A percentile compares a stretch with the other conserved stretches of the same genome.
Evolutionary conservation across 2,888 invertebrate species (phyloP).

Genomic region (Drosophila multiciliata): DNA sequence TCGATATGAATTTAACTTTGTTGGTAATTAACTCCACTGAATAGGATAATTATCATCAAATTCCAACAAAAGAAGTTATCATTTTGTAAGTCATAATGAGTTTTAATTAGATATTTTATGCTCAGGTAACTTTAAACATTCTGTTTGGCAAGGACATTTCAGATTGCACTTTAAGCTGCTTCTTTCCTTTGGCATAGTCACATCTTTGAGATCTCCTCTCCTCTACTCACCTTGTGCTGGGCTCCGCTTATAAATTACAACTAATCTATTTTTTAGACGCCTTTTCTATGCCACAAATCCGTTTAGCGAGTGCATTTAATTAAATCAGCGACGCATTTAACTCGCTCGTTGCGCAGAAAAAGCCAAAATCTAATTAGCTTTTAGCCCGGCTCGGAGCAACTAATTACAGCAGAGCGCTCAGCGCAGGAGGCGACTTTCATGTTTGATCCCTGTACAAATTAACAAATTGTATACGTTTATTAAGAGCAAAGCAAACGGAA

Average conservation of each 20-base stretch:
- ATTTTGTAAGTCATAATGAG: background rate
- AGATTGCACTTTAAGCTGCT: background rate
- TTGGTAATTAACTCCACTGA: background rate
- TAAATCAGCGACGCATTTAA: slow-evolving; percentile 72
- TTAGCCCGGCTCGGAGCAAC: slow-evolving; percentile 63
- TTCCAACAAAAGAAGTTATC: rapidly evolving
- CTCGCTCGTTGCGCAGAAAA: slow-evolving; percentile 59
- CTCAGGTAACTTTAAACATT: background rate
- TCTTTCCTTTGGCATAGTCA: background rate
- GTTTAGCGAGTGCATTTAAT: slow-evolving; percentile 69
- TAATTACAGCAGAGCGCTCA: slow-evolving; percentile 55
- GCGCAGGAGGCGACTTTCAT: slow-evolving; percentile 58
- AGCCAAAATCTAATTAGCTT: slow-evolving; percentile 72
- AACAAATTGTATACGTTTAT: slow-evolving; percentile 81
- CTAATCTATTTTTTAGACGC: slow-evolving; percentile 51
- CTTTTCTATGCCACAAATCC: slow-evolving; percentile 50
- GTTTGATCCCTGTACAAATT: slow-evolving; percentile 80
- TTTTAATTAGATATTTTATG: background rate
- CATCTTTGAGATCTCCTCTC: background rate
- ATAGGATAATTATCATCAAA: background rate
- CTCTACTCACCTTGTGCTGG: background rate
- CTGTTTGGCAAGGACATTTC: background rate
- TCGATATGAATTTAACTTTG: too few relatives aligned
- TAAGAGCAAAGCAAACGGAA: slow-evolving; percentile 77
- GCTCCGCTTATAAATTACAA: slow-evolving; percentile 30